Conservation (phyloP, 2,797 vertebrate species). For the Lithobates pipiens region DNA sequence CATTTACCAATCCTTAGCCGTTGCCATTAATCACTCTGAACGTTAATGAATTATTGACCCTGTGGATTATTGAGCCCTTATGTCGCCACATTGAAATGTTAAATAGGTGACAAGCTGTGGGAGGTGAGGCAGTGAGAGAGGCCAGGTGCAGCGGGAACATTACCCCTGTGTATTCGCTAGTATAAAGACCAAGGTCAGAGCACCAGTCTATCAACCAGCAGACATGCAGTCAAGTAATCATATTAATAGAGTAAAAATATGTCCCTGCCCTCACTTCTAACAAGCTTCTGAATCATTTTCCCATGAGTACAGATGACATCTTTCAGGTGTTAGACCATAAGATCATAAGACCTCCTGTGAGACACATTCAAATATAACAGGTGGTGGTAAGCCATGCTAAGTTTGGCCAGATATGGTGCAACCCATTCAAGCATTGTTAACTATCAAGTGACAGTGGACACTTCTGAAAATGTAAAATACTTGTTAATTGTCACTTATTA, state of each 20-base stretch:
- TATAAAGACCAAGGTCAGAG: slow-evolving; percentile 19
- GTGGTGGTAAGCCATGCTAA: background rate
- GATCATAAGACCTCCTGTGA: background rate
- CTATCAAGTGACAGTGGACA: too few relatives aligned
- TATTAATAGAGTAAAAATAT: background rate
- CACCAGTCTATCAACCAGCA: slow-evolving; percentile 15
- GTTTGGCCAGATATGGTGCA: too few relatives aligned
- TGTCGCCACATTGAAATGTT: slow-evolving; percentile 45
- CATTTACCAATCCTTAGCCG: background rate
- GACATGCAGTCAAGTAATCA: background rate
- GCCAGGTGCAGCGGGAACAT: slow-evolving; percentile 17
- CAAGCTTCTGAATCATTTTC: background rate
- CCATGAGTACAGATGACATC: background rate
- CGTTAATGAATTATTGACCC: slow-evolving; percentile 57
- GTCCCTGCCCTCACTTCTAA: background rate
- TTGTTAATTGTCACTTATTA: too few relatives aligned
- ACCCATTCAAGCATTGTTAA: too few relatives aligned
- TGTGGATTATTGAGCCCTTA: slow-evolving; percentile 22
- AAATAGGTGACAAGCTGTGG: slow-evolving; percentile 31
- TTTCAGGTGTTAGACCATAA: background rate
- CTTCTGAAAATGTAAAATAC: too few relatives aligned
- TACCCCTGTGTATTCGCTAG: background rate
- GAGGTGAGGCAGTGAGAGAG: slow-evolving; percentile 24
- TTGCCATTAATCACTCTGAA: slow-evolving; percentile 41
- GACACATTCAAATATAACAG: background rate